Conservation (phyloP, 2,113 vertebrate genomes). For the Mungos mungo region DNA sequence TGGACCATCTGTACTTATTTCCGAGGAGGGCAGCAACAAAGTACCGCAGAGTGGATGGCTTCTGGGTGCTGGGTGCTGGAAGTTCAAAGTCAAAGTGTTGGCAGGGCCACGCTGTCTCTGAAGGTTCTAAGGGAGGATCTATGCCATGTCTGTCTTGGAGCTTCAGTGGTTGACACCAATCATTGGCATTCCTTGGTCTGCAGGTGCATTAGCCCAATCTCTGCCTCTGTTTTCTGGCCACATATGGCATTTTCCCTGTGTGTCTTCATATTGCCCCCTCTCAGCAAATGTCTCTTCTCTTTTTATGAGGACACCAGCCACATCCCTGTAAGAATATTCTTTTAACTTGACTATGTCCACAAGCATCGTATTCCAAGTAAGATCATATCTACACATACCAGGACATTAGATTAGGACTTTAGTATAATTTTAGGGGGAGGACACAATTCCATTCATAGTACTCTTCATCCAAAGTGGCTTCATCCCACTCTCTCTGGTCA, state of each 20-base stretch:
- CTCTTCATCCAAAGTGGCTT: not conserved
- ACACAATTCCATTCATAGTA: not conserved
- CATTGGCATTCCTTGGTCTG: fast-evolving
- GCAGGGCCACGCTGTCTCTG: not conserved
- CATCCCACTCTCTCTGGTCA: not conserved
- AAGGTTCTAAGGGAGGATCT: not conserved
- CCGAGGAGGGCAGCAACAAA: not conserved
- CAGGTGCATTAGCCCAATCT: fast-evolving
- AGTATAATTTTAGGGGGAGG: not conserved
- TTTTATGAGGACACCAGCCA: not conserved
- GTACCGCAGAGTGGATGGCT: fast-evolving
- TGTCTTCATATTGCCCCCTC: not conserved
- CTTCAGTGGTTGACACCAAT: not conserved
- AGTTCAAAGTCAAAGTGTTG: not conserved
- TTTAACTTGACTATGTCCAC: not conserved
- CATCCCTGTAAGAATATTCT: not conserved
- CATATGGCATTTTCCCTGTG: fast-evolving
- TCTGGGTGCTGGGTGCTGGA: not conserved
- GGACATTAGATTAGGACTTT: not conserved
- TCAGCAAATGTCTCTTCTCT: not conserved
- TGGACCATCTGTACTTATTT: not conserved
- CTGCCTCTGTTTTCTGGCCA: fast-evolving
- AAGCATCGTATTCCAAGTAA: not conserved
- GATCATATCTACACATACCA: not conserved
- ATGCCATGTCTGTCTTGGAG: fast-evolving